phyloP scores from a whole-genome alignment of 2,888 invertebrate species.

The Eristalinus aeneus region DNA sequence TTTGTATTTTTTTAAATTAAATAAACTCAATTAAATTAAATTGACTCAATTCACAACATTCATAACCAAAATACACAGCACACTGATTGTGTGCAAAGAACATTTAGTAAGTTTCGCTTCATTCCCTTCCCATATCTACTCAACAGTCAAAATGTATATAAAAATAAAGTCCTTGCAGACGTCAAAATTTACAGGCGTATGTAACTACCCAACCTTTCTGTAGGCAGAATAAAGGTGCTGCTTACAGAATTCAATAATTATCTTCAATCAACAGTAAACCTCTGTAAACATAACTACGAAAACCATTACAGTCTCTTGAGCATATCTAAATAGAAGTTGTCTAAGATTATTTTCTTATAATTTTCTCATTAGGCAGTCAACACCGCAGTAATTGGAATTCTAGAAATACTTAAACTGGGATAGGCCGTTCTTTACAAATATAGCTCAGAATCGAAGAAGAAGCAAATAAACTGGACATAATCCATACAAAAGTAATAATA shows the following conservation, averaged over 20 bases:
- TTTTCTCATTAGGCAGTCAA: conserved; percentile 19
- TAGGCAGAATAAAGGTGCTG: background rate
- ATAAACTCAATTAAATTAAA: too few species aligned
- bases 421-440: conserved; percentile 2
- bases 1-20: too few species aligned
- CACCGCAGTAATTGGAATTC: background rate
- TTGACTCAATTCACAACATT: too few species aligned
- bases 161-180: background rate
- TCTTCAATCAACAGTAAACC: conserved; percentile 29
- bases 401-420: conserved; percentile 11
- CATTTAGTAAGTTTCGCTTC: background rate
- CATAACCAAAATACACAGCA: too few species aligned
- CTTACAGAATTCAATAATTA: conserved; percentile 26
- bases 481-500: conserved; percentile 48
- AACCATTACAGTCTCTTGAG: conserved; percentile 16
- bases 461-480: conserved; percentile 29
- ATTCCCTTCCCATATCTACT: background rate
- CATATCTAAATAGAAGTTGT: conserved; percentile 21
- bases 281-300: background rate
- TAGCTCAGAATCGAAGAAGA: conserved; percentile 10
- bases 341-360: conserved; percentile 19
- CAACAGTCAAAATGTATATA: background rate
- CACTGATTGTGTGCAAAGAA: too few species aligned
- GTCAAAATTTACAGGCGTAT: background rate
- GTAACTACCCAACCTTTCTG: background rate